Conservation (phyloP, 1,140 invertebrate species). For the Scaptodrosophila lebanonensis region DNA sequence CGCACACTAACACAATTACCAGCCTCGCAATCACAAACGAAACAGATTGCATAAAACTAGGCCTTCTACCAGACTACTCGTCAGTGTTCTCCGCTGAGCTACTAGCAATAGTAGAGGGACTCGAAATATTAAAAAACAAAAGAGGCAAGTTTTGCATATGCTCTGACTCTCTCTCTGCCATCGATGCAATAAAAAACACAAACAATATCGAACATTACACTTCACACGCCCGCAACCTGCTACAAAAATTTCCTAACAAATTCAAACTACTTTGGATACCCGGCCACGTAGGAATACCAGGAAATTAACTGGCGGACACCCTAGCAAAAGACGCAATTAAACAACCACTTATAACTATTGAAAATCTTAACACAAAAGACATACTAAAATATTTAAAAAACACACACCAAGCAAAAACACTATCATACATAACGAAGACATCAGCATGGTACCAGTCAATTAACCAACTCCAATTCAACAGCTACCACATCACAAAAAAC, state of each 20-base stretch:
- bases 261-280: too few species aligned
- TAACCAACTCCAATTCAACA: too few species aligned
- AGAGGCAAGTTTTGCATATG: conserved; percentile 17
- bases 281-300: too few species aligned
- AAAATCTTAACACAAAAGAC: too few species aligned
- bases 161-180: conserved; percentile 11
- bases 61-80: conserved; percentile 1
- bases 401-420: too few species aligned
- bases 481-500: too few species aligned
- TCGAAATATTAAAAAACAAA: conserved; percentile 10
- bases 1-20: background rate
- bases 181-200: conserved; percentile 12
- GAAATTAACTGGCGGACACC: too few species aligned
- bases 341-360: too few species aligned
- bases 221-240: background rate
- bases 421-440: too few species aligned
- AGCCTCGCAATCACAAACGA: conserved; percentile 6
- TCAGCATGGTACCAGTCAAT: too few species aligned
- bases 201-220: conserved; percentile 15
- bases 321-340: too few species aligned
- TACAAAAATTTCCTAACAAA: conserved; percentile 7
- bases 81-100: conserved; percentile 7
- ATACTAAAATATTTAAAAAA: too few species aligned
- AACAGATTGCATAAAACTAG: conserved; percentile 11
- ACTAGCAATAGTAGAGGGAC: conserved; percentile 9